Evolutionary conservation across 1,140 invertebrate species (phyloP), one percentile per base, ranked within the genome.

Genomic region (Daktulosphaira vitifoliae): DNA sequence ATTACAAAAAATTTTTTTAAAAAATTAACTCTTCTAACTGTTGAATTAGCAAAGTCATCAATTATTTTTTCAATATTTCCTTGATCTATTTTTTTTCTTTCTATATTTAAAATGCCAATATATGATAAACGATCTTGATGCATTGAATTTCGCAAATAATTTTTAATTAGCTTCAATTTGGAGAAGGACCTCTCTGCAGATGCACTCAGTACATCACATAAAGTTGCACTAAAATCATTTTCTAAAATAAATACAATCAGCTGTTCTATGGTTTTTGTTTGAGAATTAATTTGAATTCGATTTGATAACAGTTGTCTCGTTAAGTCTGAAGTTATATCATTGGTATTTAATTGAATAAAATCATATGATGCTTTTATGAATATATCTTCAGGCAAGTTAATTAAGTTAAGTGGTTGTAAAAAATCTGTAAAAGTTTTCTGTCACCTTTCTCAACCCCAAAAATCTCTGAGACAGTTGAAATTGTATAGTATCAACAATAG

Each of bases 111-210:
- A 8, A 52, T 67, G 18, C 22, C 25, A 49, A 62, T 62, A 46
- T 22, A 26, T 13, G 18, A 48, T 5, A 65, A 18, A 18, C 48
- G 20, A 18, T 64, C 23, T 50, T 51, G 46, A 15, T n/a, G 7
- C 29, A 62, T 26, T 0, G 56, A 50, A 37, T 38, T 65, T 50
- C 66, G 20, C 25, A 65, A 38, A 26, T 65, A 65, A 18, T 50
- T 67, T 38, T 65, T 67, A 2, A 67, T 65, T 1, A 50, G 49
- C 65, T 65, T 52, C 23, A 65, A 48, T 11, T 46, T 51, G 29
- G 56, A 67, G n/a, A 67, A 67, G 7, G 2, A 51, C 44, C 46
- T 51, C 23, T 67, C 56, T 13, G 49, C 49, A 42, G 23, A 48
- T 8, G 48, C 54, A 52, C n/a, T n/a, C n/a, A n/a, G n/a, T n/a